Conservation (phyloP, 2,797 vertebrate species). For the Varecia variegata region DNA sequence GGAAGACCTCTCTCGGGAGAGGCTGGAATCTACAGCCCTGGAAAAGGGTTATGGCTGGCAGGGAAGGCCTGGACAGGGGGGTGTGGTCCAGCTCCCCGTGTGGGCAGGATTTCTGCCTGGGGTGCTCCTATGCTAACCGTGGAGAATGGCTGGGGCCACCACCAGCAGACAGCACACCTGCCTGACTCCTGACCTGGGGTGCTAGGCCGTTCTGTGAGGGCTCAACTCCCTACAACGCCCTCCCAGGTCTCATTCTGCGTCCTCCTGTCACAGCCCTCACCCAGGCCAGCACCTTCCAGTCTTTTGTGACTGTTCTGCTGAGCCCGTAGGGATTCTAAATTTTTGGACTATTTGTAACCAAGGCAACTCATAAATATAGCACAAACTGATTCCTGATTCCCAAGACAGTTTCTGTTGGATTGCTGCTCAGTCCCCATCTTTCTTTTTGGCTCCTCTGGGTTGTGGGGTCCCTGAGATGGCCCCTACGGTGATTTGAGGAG, state of each 20-base stretch:
- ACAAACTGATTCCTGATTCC: background rate
- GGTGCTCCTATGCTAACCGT: fast-evolving
- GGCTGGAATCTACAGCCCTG: background rate
- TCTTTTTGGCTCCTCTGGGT: background rate
- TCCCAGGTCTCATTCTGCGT: fast-evolving
- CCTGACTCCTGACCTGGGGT: fast-evolving
- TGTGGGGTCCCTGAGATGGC: background rate
- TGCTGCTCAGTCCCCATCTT: background rate
- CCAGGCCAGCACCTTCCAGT: background rate
- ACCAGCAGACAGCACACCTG: background rate
- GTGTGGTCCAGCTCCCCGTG: fast-evolving
- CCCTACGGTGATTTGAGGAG: background rate
- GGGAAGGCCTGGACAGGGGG: background rate
- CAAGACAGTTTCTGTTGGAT: background rate
- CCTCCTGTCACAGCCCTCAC: background rate
- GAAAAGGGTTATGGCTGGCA: background rate
- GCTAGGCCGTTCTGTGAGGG: background rate
- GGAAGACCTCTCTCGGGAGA: no score
- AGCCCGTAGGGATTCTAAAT: background rate
- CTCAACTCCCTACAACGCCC: background rate
- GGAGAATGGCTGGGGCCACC: background rate
- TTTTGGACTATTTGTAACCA: background rate
- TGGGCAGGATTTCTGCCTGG: background rate
- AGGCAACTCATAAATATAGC: background rate
- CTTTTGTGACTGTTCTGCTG: background rate